A percentile compares a stretch with the other conserved stretches of the same genome.
phyloP scores from a whole-genome alignment of 1,140 invertebrate genomes.

The Cyclina sinensis region DNA sequence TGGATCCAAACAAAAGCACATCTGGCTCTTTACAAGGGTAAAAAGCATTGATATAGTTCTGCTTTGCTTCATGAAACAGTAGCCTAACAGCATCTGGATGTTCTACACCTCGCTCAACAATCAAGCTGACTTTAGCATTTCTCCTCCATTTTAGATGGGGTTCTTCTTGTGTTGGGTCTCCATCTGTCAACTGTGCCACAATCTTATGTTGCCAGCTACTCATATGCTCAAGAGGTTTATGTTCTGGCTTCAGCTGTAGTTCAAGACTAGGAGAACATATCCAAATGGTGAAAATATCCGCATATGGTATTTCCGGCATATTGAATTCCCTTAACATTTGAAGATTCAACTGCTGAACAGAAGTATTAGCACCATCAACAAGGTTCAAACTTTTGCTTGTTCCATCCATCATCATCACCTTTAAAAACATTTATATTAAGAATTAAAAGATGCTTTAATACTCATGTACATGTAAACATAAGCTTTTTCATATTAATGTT shows the following conservation, averaged over 20 bases:
- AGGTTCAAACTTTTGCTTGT: slow-evolving; percentile 73
- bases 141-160: slow-evolving; percentile 85
- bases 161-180: slow-evolving; percentile 83
- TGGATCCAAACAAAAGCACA: slow-evolving; percentile 83
- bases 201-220: slow-evolving; percentile 83
- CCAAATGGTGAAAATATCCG: slow-evolving; percentile 81
- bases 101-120: slow-evolving; percentile 83
- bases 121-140: slow-evolving; percentile 85
- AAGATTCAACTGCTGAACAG: slow-evolving; percentile 79
- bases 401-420: slow-evolving; percentile 80
- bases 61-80: slow-evolving; percentile 85
- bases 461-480: too few relatives aligned
- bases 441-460: too few relatives aligned
- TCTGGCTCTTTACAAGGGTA: slow-evolving; percentile 86
- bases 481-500: too few relatives aligned
- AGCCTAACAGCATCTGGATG: slow-evolving; percentile 83
- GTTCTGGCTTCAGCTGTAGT: slow-evolving; percentile 85
- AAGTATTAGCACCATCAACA: slow-evolving; percentile 80
- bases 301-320: slow-evolving; percentile 74
- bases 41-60: slow-evolving; percentile 85
- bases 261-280: slow-evolving; percentile 82
- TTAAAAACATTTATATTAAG: too few relatives aligned
- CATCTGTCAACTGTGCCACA: slow-evolving; percentile 83
- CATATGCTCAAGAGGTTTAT: slow-evolving; percentile 84
- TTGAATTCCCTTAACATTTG: slow-evolving; percentile 80